Evolutionary conservation across 1,140 invertebrate genomes (phyloP).

Genomic region (Ditylenchus dipsaci): DNA sequence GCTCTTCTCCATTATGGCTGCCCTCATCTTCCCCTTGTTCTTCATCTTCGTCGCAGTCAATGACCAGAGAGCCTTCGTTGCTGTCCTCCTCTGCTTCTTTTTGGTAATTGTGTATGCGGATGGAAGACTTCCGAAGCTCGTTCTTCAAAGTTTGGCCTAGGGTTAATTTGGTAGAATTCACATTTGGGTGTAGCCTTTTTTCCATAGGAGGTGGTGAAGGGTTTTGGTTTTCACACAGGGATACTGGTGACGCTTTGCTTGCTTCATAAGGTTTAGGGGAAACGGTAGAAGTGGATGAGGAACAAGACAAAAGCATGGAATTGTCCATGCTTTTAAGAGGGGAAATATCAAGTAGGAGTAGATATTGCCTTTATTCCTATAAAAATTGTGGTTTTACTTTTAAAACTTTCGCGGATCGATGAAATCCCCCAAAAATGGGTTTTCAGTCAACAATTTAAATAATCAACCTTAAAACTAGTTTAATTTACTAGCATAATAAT

Average conservation of each 20-base stretch:
- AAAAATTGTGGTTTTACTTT: too few relatives aligned
- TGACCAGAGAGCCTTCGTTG: neutral
- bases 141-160: slow-evolving; percentile 10
- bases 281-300: too few relatives aligned
- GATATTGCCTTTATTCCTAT: too few relatives aligned
- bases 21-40: neutral
- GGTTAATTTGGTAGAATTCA: neutral
- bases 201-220: neutral
- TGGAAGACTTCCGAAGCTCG: neutral
- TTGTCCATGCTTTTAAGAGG: too few relatives aligned
- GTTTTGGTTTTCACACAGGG: slow-evolving; percentile 5
- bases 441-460: too few relatives aligned
- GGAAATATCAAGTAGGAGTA: too few relatives aligned
- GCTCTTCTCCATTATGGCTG: neutral
- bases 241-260: neutral
- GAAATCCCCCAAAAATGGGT: too few relatives aligned
- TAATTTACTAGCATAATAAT: too few relatives aligned
- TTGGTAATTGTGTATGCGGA: neutral
- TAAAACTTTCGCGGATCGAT: too few relatives aligned
- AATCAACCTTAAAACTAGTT: too few relatives aligned
- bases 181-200: neutral
- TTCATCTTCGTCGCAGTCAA: neutral
- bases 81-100: neutral
- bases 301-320: too few relatives aligned
- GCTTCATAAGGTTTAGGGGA: neutral